A percentile compares a stretch with the other conserved stretches of the same genome.
Evolutionary conservation across 2,888 invertebrate species (phyloP).

Genomic region (Lochmaea crataegi): DNA sequence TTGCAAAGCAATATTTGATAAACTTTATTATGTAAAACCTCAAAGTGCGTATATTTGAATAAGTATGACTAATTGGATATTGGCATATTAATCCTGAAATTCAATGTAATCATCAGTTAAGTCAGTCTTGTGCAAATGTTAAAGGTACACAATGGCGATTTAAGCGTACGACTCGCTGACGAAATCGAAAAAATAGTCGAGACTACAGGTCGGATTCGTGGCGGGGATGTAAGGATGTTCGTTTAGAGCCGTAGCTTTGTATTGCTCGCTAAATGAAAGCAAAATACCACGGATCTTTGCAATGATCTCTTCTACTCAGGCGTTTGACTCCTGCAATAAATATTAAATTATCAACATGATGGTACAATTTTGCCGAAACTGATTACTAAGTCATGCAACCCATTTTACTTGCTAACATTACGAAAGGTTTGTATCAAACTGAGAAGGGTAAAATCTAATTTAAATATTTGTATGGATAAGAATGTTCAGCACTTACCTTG

Average conservation of each 20-base stretch:
- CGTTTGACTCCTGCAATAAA: slow-evolving; percentile 81
- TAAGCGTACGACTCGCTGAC: slow-evolving; percentile 76
- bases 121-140: slow-evolving; percentile 19
- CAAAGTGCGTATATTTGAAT: background rate
- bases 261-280: slow-evolving; percentile 79
- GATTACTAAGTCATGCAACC: no score
- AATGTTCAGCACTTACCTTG: slow-evolving; percentile 74
- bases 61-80: background rate
- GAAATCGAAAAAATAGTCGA: slow-evolving; percentile 74
- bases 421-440: no score
- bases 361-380: no score
- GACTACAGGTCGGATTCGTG: slow-evolving; percentile 63
- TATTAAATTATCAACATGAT: slow-evolving; percentile 1
- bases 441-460: no score
- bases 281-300: slow-evolving; percentile 84
- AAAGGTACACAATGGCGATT: slow-evolving; percentile 49
- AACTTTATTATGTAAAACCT: no score
- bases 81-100: slow-evolving; percentile 1
- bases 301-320: slow-evolving; percentile 91
- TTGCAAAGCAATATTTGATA: background rate
- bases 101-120: slow-evolving; percentile 7
- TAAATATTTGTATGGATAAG: no score
- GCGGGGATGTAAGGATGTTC: slow-evolving; percentile 64
- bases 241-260: slow-evolving; percentile 66
- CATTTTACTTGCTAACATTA: no score